phyloP scores from a whole-genome alignment of 2,797 vertebrate genomes.

The Dipus sagitta region DNA sequence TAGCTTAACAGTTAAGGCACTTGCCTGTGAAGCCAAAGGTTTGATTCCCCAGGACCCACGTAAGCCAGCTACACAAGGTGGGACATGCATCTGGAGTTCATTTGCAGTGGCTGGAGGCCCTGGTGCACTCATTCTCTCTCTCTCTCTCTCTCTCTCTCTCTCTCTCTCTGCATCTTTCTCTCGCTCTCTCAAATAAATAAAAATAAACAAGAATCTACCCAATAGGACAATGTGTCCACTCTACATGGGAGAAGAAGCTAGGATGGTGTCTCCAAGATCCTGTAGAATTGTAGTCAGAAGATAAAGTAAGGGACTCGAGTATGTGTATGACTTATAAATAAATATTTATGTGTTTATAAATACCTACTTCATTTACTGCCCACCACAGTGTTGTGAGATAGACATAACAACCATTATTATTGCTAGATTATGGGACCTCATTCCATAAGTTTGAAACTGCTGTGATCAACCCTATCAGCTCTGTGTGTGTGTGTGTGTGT shows the following conservation, averaged over 20 bases:
- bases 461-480: not conserved
- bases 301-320: not conserved
- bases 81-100: too few species aligned
- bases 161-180: too few species aligned
- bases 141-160: too few species aligned
- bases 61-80: too few species aligned
- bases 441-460: slow-evolving; percentile 14
- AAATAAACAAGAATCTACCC: not conserved
- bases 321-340: not conserved
- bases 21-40: too few species aligned
- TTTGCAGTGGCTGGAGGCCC: too few species aligned
- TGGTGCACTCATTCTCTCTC: too few species aligned
- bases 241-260: not conserved
- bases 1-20: too few species aligned
- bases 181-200: not conserved
- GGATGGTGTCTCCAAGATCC: not conserved
- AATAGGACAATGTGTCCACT: not conserved
- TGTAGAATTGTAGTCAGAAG: not conserved
- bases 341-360: not conserved
- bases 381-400: not conserved
- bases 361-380: not conserved
- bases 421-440: not conserved
- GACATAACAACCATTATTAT: slow-evolving; percentile 10
- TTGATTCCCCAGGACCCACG: too few species aligned
- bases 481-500: not conserved